phyloP scores from a whole-genome alignment of 2,888 invertebrate species.

The Agapetus fuscipes region DNA sequence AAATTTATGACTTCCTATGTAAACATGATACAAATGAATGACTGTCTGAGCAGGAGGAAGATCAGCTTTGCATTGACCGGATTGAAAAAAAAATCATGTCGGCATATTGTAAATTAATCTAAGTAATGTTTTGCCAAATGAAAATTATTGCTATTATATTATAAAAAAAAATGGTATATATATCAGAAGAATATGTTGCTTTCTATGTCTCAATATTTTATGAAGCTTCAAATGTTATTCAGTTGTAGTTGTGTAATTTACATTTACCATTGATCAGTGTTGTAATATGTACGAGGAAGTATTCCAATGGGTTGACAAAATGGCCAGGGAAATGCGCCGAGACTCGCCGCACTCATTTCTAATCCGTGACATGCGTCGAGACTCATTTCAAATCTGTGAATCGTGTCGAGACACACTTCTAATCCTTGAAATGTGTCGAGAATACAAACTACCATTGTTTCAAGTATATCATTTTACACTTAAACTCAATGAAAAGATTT shows the following conservation, averaged over 20 bases:
- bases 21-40: too few species aligned
- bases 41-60: too few species aligned
- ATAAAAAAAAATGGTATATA: too few species aligned
- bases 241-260: slow-evolving; percentile 18
- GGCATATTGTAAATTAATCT: slow-evolving; percentile 20
- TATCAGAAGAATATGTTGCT: slow-evolving; percentile 20
- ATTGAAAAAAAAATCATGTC: too few species aligned
- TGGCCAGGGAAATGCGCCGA: slow-evolving; percentile 1
- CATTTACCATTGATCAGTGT: slow-evolving; percentile 19
- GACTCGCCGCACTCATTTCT: slow-evolving; percentile 12
- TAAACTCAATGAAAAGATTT: too few species aligned
- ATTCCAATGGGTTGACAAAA: slow-evolving; percentile 18
- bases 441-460: too few species aligned
- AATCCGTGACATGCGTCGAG: slow-evolving; percentile 13
- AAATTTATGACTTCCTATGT: too few species aligned
- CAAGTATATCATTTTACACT: too few species aligned
- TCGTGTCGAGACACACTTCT: too few species aligned
- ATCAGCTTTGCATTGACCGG: slow-evolving; percentile 11
- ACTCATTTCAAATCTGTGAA: background rate
- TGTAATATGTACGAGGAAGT: slow-evolving; percentile 11
- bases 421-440: too few species aligned
- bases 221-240: slow-evolving; percentile 22
- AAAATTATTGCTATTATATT: slow-evolving; percentile 21
- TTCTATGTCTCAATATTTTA: slow-evolving; percentile 22
- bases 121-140: slow-evolving; percentile 22